phyloP scores from a whole-genome alignment of 2,888 invertebrate species.

The Drosophila peninsularis region DNA sequence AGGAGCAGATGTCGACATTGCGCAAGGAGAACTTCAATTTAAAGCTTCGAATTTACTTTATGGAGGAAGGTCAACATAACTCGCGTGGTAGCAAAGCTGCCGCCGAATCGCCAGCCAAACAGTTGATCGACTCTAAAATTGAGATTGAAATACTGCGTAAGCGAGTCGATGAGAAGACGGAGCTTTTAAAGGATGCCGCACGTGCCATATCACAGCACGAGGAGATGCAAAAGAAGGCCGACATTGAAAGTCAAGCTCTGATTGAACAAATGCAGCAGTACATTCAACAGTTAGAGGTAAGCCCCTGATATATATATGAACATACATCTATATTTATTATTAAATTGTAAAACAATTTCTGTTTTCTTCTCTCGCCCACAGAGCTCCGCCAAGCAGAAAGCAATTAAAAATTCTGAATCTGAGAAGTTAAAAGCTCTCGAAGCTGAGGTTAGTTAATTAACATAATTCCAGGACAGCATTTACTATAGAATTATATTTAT shows the following conservation, averaged over 20 bases:
- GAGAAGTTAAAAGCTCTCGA: slow-evolving; percentile 39
- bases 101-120: slow-evolving; percentile 85
- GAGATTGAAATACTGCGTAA: slow-evolving; percentile 91
- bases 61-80: slow-evolving; percentile 89
- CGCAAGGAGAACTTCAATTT: slow-evolving; percentile 97
- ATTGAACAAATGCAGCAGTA: slow-evolving; percentile 83
- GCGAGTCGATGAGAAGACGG: slow-evolving; percentile 92
- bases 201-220: slow-evolving; percentile 92
- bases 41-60: slow-evolving; percentile 94
- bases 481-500: too few relatives aligned
- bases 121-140: slow-evolving; percentile 89
- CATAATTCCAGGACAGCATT: neutral
- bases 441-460: slow-evolving; percentile 34
- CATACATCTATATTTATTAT: neutral
- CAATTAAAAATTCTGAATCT: neutral
- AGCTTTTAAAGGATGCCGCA: slow-evolving; percentile 93
- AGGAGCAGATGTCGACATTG: slow-evolving; percentile 92
- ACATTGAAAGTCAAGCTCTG: slow-evolving; percentile 81
- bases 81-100: slow-evolving; percentile 58
- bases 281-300: slow-evolving; percentile 81
- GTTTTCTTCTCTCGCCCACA: neutral
- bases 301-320: slow-evolving; percentile 7
- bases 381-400: slow-evolving; percentile 34
- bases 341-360: neutral
- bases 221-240: slow-evolving; percentile 86